These are phyloP conservation scores for Cyphomyrus discorhynchus DNA, from an alignment of 2,113 vertebrate species.

Conservation along the genomic window DNA sequence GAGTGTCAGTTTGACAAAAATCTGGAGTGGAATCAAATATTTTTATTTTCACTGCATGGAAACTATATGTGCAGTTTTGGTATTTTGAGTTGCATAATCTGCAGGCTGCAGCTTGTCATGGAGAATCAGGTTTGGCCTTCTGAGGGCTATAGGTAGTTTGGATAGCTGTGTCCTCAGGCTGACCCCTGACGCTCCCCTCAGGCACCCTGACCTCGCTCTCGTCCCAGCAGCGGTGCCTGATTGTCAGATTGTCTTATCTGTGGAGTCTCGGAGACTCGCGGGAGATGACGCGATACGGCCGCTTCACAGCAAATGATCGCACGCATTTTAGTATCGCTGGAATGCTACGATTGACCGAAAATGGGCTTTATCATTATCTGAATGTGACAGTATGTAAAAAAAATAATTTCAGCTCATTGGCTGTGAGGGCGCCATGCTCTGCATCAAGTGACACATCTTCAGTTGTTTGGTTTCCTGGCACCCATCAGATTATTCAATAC, in stretches of 20 bases:
- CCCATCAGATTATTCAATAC: neutral
- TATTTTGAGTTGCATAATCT: slow-evolving; percentile 29
- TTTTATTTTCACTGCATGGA: neutral
- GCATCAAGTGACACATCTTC: neutral
- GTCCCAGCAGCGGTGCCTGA: slow-evolving; percentile 24
- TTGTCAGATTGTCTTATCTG: slow-evolving; percentile 53
- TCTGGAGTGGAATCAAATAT: neutral
- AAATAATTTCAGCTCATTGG: neutral
- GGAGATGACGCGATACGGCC: slow-evolving; percentile 42
- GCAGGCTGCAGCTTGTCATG: slow-evolving; percentile 44
- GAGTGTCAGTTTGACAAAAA: neutral
- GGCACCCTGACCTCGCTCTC: neutral
- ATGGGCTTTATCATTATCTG: neutral
- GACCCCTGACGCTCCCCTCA: neutral
- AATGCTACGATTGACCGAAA: neutral
- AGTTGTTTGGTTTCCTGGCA: neutral
- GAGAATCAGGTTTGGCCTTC: slow-evolving; percentile 38
- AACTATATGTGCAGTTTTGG: neutral
- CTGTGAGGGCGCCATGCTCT: neutral
- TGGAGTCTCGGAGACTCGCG: slow-evolving; percentile 38
- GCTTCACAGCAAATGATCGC: slow-evolving; percentile 16
- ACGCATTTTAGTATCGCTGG: slow-evolving; percentile 21
- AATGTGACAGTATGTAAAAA: neutral
- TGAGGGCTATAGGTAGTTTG: slow-evolving; percentile 21
- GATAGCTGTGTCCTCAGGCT: slow-evolving; percentile 21